Evolutionary conservation across 1,140 invertebrate species (phyloP), one percentile per base, ranked within the genome.

Genomic region (Bombus pyrosoma): DNA sequence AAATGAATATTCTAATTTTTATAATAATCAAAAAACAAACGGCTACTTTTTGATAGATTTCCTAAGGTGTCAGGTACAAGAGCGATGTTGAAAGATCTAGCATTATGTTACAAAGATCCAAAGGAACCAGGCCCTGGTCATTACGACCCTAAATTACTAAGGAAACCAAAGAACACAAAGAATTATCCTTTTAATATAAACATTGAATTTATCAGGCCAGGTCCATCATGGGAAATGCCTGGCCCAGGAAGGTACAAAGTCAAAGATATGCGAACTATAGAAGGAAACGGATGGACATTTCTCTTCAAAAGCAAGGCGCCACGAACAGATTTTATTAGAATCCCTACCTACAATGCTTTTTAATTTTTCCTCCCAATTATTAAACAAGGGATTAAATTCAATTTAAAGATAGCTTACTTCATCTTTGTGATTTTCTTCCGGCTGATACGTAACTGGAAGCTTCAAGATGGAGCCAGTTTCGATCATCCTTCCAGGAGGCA

Each of bases 271-370:
- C 53, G n/a, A 41, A 0, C 0, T 9, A 69, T 90, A 47, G 57
- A 78, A 43, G 87, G 89, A 5, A 18, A 77, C 1, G 90, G 91
- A 28, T 92, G 89, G 89, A 87, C 75, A 0, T 89, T 12, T 1
- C 37, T 87, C 15, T 92, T 92, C 22, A 91, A 86, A 6, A 90
- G 89, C 57, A 87, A 89, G n/a, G 43, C 74, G 1, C 89, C 85
- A 1, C 84, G 91, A 28, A 90, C 59, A 1, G 39, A 79, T 0
- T 75, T 53, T 13, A 22, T 72, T 2, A 0, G 59, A 3, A 41
- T 66, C 13, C 64, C 81, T 34, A 32, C 32, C 0, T 81, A 89
- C 59, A 87, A 66, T 22, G 25, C 53, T 59, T 85, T 87, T 25
- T 91, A 71, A 87, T n/a, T 25, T 4, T 25, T n/a, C 25, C 39